Evolutionary conservation across 2,888 invertebrate genomes (phyloP).

Genomic region (Leptopilina myrica): DNA sequence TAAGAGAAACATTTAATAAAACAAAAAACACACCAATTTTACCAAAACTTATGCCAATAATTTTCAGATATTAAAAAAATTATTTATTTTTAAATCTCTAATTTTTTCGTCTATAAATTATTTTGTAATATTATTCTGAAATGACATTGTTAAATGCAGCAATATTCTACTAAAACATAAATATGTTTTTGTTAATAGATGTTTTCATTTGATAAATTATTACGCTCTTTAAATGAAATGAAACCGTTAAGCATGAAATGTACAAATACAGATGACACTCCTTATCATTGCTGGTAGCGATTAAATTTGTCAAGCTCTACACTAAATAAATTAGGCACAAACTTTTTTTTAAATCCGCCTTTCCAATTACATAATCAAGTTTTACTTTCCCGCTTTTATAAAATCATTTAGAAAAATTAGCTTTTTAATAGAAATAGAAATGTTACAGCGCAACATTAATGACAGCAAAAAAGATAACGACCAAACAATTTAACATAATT

Average conservation of each 20-base stretch:
- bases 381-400: not conserved
- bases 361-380: not conserved
- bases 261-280: not conserved
- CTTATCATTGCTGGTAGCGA: not conserved
- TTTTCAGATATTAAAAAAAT: too few species aligned
- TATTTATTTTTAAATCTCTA: too few species aligned
- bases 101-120: too few species aligned
- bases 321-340: not conserved
- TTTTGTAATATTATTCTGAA: too few species aligned
- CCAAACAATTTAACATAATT: not conserved
- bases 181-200: not conserved
- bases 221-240: not conserved
- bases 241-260: too few species aligned
- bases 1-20: too few species aligned
- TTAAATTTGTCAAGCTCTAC: not conserved
- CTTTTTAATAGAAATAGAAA: not conserved
- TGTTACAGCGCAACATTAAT: not conserved
- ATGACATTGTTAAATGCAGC: too few species aligned
- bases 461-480: not conserved
- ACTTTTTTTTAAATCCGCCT: slow-evolving; percentile 5
- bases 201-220: not conserved
- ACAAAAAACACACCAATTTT: too few species aligned
- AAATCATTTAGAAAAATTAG: not conserved
- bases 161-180: too few species aligned
- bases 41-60: too few species aligned